Evolutionary conservation across 2,888 invertebrate genomes (phyloP), one percentile per base, ranked within the genome.

Genomic region (Agrochola lota): DNA sequence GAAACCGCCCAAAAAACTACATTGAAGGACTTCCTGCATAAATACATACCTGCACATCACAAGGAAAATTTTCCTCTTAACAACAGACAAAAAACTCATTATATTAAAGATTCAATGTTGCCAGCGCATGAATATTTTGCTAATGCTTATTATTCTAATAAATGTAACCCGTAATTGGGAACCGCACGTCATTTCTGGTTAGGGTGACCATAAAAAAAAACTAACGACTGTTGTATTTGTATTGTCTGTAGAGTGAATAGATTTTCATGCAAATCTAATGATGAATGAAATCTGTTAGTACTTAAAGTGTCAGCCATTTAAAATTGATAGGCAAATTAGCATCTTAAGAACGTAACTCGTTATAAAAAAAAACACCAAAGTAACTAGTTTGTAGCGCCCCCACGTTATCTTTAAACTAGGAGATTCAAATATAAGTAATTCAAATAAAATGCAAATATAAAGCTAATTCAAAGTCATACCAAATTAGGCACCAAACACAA

Each of bases 81-180:
- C 78, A 68, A 82, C 83, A 87, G 88, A 91, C 91, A 93, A 93
- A 93, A 85, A 67, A 60, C 52, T 79, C 88, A 87, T 93, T 82
- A 57, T 85, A 89, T 94, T 94, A 93, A 88, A 91, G 88, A 95
- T 95, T 94, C 95, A 92, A 90, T 89, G 90, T 92, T 86, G 86
- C 82, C 80, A 78, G 82, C 89, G 87, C 94, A 93, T 93, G 92
- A 94, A 93, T 91, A 95, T 94, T 95, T 95, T 91, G 94, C 93
- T 92, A 91, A 91, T 91, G 93, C 82, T 90, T 91, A 94, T 93
- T 95, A 95, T 94, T 95, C 92, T 93, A 95, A 95, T 96, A 94
- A 82, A 93, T 91, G 91, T 85, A 59, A 83, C 59, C 95, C 95
- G 70, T 93, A 95, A 91, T 93, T 93, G 95, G 95, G 12, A 78